Conservation (phyloP, 2,888 invertebrate genomes). For the Clusia tigrina region DNA sequence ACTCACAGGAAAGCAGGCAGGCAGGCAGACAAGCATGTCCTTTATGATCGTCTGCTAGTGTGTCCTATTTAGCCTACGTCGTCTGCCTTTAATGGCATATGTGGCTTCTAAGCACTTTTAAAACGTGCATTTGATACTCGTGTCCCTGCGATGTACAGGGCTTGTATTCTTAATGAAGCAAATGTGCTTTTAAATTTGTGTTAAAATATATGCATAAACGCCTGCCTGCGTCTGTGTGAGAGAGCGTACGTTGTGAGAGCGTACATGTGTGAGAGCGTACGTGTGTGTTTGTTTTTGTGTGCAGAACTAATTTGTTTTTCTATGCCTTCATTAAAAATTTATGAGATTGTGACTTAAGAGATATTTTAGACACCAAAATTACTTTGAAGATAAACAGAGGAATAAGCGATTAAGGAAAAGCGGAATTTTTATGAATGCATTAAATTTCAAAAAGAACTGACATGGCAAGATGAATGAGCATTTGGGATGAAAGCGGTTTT, state of each 20-base stretch:
- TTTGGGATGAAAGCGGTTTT: too few species aligned
- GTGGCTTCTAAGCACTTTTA: slow-evolving; percentile 1
- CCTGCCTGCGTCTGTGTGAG: neutral
- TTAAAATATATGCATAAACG: neutral
- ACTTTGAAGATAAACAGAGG: too few species aligned
- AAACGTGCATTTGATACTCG: neutral
- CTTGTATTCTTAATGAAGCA: too few species aligned
- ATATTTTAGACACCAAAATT: too few species aligned
- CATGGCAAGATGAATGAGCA: too few species aligned
- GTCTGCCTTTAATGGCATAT: slow-evolving; percentile 2
- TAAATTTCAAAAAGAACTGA: too few species aligned
- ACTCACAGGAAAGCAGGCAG: neutral
- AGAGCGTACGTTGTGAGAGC: neutral
- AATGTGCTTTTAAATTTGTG: neutral
- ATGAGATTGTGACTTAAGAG: too few species aligned
- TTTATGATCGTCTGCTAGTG: neutral
- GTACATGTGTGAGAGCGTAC: slow-evolving; percentile 5
- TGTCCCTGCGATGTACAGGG: neutral
- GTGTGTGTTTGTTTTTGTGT: too few species aligned
- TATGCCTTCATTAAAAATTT: neutral
- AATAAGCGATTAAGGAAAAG: too few species aligned
- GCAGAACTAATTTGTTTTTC: neutral
- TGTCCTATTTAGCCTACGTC: slow-evolving; percentile 1
- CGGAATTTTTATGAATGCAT: too few species aligned
- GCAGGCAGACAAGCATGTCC: neutral